phyloP scores from a whole-genome alignment of 2,888 invertebrate species.

The Sussaba pulchella region DNA sequence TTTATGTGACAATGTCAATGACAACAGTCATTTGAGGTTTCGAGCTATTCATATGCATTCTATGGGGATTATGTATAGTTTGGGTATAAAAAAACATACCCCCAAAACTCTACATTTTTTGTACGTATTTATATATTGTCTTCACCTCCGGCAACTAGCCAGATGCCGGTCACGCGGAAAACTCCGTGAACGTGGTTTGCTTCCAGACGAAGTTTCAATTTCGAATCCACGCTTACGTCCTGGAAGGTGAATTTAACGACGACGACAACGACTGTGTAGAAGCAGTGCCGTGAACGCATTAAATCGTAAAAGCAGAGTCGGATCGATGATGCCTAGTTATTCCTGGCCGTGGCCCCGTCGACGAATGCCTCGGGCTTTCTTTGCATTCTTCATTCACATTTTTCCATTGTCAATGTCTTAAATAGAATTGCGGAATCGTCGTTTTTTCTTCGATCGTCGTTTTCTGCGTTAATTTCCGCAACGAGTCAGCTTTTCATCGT shows the following conservation, averaged over 20 bases:
- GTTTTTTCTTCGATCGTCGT: constrained; percentile 53
- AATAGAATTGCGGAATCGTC: constrained; percentile 64
- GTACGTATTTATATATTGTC: no score
- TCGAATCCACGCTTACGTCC: constrained; percentile 44
- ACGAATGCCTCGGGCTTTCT: constrained; percentile 33
- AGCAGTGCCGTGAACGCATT: constrained; percentile 51
- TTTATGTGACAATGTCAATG: no score
- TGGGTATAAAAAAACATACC: no score
- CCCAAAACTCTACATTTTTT: no score
- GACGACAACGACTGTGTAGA: constrained; percentile 10
- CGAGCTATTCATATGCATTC: no score
- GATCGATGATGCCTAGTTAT: constrained; percentile 72
- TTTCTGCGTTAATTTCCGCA: constrained; percentile 46
- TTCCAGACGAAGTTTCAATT: constrained; percentile 61
- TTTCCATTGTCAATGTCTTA: constrained; percentile 63
- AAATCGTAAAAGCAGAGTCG: constrained; percentile 64
- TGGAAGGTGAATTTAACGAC: not conserved
- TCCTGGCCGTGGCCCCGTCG: constrained; percentile 59
- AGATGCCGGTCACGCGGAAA: not conserved
- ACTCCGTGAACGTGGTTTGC: constrained; percentile 35
- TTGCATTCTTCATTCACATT: constrained; percentile 60
- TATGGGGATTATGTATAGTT: no score
- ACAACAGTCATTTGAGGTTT: no score
- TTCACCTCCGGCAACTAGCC: not conserved
- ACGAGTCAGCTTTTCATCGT: constrained; percentile 41